Evolutionary conservation across 1,140 invertebrate genomes (phyloP), one percentile per base, ranked within the genome.

Genomic region (Drosophila arawakana): DNA sequence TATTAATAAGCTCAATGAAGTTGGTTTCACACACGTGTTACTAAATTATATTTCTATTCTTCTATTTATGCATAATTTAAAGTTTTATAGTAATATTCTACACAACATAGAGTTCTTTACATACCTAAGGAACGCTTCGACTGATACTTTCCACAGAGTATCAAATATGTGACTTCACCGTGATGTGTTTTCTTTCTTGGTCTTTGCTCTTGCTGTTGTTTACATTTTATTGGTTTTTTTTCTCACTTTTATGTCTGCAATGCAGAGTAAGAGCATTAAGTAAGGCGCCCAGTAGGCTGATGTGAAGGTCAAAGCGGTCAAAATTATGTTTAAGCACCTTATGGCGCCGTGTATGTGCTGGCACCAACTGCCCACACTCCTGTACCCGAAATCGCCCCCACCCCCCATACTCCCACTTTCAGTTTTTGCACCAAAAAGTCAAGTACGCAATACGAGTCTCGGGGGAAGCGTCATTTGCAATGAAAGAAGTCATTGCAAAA

Each of bases 261-360:
- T 73, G 46, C 63, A 68, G 65, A 67, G 62, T 58, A 44, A 46
- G 41, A 30, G 44, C 67, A 65, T 75, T 70, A 72, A 52, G 41
- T 34, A 54, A 44, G 62, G 54, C 55, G 43, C 63, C 68, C 55
- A 44, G 44, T 66, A 60, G 47, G 47, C 46, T 68, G 54, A 21
- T 59, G 21, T 77, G 60, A 81, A 81, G 78, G 78, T 73, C 79
- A 74, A 66, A 61, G 55, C 79, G 79, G 79, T 81, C 78, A 75
- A 60, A 74, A 63, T 74, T 50, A 74, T 70, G 50, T 30, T 61
- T 57, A 70, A 62, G 72, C 66, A 70, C 66, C 72, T 69, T 69
- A 57, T 74, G 72, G 72, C 72, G 55, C 39, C 71, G 30, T 58
- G 46, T 50, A 50, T 49, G 34, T 50, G 18, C 18, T 21, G 18